A percentile compares a stretch with the other conserved stretches of the same genome.
phyloP scores from a whole-genome alignment of 1,140 invertebrate genomes.

The Drosophila asahinai region DNA sequence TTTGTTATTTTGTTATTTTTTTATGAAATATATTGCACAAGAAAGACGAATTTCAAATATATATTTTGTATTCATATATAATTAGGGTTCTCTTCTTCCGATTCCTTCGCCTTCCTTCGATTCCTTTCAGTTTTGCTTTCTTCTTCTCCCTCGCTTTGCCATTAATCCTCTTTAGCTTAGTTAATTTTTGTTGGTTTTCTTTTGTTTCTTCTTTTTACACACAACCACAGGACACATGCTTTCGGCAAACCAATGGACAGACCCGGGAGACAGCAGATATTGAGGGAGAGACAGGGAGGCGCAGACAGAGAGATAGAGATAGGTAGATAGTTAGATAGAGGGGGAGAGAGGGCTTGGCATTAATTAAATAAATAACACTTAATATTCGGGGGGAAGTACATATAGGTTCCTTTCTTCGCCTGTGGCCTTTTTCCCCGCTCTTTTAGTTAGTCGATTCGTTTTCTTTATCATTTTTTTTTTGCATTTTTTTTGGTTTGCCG shows the following conservation, averaged over 20 bases:
- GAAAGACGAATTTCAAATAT: conserved; percentile 53
- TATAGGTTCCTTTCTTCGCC: conserved; percentile 1
- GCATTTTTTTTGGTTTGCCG: conserved; percentile 43
- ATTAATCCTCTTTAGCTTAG: conserved; percentile 1
- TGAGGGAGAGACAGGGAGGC: background rate
- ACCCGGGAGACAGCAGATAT: background rate
- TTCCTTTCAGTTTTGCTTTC: conserved; percentile 13
- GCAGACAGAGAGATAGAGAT: background rate
- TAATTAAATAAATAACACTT: conserved; percentile 23
- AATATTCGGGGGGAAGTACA: conserved; percentile 2
- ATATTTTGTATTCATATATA: conserved; percentile 22
- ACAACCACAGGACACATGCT: conserved; percentile 70
- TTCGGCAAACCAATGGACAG: conserved; percentile 61
- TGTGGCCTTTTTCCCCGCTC: conserved; percentile 15
- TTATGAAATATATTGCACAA: conserved; percentile 55
- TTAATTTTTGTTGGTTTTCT: conserved; percentile 21
- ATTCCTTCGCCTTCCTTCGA: conserved; percentile 1
- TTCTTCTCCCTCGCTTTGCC: conserved; percentile 6
- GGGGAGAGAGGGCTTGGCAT: background rate
- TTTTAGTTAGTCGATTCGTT: background rate
- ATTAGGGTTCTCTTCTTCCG: conserved; percentile 16
- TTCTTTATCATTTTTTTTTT: background rate
- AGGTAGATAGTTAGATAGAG: background rate
- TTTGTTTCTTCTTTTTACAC: conserved; percentile 47
- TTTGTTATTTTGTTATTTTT: conserved; percentile 26